Percentiles rank a stretch among this genome's conserved stretches.
phyloP scores from a whole-genome alignment of 2,888 invertebrate genomes.

The Amphipoea oculea region DNA sequence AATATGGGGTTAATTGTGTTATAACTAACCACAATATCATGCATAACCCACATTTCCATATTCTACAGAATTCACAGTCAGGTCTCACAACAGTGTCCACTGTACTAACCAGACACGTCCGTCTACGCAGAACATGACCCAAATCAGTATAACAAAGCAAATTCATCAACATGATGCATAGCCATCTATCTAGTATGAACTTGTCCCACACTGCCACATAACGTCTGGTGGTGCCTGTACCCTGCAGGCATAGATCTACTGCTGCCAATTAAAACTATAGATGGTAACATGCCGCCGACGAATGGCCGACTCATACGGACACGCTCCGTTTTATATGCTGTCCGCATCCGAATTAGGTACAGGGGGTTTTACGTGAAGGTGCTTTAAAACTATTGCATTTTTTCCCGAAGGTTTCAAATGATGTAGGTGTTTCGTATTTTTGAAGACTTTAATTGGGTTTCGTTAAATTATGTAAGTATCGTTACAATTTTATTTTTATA shows the following conservation, averaged over 20 bases:
- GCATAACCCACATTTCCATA: background rate
- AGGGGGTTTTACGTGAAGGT: conserved; percentile 64
- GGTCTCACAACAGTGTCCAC: background rate
- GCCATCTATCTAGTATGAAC: conserved; percentile 60
- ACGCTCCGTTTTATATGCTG: conserved; percentile 76
- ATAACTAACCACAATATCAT: background rate
- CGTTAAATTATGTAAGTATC: no score
- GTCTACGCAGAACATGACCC: conserved; percentile 45
- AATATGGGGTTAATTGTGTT: background rate
- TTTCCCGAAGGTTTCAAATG: background rate
- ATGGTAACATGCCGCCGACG: conserved; percentile 83
- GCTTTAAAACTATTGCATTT: conserved; percentile 3
- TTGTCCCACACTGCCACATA: conserved; percentile 76
- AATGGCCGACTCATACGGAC: conserved; percentile 77
- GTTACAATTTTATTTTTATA: background rate
- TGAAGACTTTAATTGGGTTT: background rate
- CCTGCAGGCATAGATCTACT: conserved; percentile 82
- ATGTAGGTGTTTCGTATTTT: background rate
- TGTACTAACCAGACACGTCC: conserved; percentile 28
- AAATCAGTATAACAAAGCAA: conserved; percentile 61
- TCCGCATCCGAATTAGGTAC: conserved; percentile 70
- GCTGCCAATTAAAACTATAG: conserved; percentile 88
- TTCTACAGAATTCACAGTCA: background rate
- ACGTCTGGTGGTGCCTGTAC: conserved; percentile 71
- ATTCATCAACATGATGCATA: conserved; percentile 65